phyloP scores from a whole-genome alignment of 2,888 invertebrate genomes.

The Neoascia interrupta region DNA sequence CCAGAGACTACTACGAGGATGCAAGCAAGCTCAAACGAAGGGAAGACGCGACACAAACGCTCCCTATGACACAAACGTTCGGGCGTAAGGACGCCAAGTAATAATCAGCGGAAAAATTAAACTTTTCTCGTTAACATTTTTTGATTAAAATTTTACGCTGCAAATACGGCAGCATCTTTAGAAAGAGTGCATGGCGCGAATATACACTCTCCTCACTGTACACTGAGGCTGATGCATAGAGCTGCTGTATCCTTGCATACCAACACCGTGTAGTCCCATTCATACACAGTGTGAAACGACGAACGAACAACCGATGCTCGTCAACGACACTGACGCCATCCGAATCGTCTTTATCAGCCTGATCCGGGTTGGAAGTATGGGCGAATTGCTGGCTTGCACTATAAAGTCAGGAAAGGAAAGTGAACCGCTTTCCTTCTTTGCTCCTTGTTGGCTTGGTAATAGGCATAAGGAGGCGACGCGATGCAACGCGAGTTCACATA shows the following conservation, averaged over 20 bases:
- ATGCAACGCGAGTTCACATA: constrained; percentile 54
- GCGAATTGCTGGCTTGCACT: constrained; percentile 3
- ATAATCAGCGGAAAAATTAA: constrained; percentile 71
- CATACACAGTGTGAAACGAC: too few species aligned
- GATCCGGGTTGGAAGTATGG: constrained; percentile 26
- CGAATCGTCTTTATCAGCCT: constrained; percentile 15
- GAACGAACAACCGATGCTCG: too few species aligned
- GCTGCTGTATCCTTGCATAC: neutral
- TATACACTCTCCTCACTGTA: too few species aligned
- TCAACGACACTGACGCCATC: neutral
- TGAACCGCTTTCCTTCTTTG: too few species aligned
- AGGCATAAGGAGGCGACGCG: too few species aligned
- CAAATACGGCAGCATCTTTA: constrained; percentile 12
- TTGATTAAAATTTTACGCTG: constrained; percentile 72
- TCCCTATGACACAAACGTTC: too few species aligned
- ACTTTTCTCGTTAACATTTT: constrained; percentile 72
- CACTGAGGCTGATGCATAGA: too few species aligned
- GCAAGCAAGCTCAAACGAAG: too few species aligned
- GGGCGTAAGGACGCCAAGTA: constrained; percentile 70
- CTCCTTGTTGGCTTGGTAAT: constrained; percentile 16
- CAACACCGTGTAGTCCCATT: neutral
- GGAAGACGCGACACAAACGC: neutral
- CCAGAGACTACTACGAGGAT: constrained; percentile 11
- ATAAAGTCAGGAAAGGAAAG: constrained; percentile 26
- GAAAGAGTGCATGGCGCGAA: neutral